Base-by-base conservation (phyloP, 2,888 invertebrate species). In the Eristalis pertinax region DNA sequence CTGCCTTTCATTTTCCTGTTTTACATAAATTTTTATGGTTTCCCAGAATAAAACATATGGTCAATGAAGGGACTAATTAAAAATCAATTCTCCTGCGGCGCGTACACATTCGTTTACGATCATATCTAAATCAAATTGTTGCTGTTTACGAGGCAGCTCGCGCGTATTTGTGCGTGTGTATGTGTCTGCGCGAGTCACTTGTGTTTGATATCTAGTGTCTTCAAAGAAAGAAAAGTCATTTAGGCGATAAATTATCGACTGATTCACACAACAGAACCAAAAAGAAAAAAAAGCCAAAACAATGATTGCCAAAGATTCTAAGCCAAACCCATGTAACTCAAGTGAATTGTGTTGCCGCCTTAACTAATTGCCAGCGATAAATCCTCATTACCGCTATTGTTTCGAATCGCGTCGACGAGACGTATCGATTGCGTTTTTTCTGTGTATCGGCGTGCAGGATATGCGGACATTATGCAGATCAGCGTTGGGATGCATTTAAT, bases 391-490 rank as follows among this genome's bases (percentile, higher is more conserved):
- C 19, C 38, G 50, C 19, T 56, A 60, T 72, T 79, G 65, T 77
- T 38, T 11, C 10, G 24, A 73, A 26, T 38, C 43, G 41, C 56
- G 69, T 24, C 26, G 13, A 24, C 75, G 26, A 35, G 70, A 29
- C 32, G 29, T 38, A 38, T n/a, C 19, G n/a, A 70, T 64, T 62
- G 67, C 58, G 68, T 68, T 50, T 13, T 13, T 67, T n/a, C 4
- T 58, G 38, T 68, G n/a, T 3, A 19, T 13, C 15, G 29, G 43
- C 58, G 13, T 35, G 60, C 15, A 63, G 41, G 67, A 60, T 56
- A 76, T 81, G 75, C 64, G 35, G 67, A 50, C 77, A 86, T 70
- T 50, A 86, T 86, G 86, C 74, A 78, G 26, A 83, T 75, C 69
- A 67, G 56, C 62, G 32, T 62, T 75, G 78, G 82, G 65, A 78